phyloP scores from a whole-genome alignment of 2,888 invertebrate species.

The Mythimna loreyi region DNA sequence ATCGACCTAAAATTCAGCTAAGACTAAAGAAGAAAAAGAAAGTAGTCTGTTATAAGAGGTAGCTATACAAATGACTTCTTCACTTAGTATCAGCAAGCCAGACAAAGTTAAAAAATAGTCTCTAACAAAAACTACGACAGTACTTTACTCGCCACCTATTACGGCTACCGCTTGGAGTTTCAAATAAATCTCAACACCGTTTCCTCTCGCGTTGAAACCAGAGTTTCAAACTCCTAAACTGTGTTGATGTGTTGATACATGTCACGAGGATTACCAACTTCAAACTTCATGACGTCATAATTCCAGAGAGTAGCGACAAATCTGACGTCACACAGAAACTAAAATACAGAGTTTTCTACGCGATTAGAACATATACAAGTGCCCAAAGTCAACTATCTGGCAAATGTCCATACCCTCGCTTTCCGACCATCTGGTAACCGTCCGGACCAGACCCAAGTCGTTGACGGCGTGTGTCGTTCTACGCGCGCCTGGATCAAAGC shows the following conservation, averaged over 20 bases:
- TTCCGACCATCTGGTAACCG: too few species aligned
- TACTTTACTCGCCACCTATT: constrained; percentile 14
- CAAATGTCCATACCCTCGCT: too few species aligned
- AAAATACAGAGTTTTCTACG: too few species aligned
- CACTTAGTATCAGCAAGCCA: constrained; percentile 14
- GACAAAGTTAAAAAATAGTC: constrained; percentile 21
- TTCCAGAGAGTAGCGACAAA: too few species aligned
- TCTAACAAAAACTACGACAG: constrained; percentile 22
- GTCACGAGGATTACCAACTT: constrained; percentile 74
- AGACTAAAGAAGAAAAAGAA: background rate
- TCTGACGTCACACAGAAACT: too few species aligned
- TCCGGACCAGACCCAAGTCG: too few species aligned
- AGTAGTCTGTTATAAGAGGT: too few species aligned
- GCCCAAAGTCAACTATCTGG: too few species aligned
- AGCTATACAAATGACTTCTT: constrained; percentile 12
- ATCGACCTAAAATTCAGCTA: background rate
- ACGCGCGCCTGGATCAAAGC: too few species aligned
- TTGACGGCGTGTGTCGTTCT: too few species aligned
- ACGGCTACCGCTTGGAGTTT: constrained; percentile 54
- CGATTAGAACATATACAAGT: too few species aligned
- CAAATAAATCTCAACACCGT: constrained; percentile 78
- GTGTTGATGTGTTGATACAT: constrained; percentile 79
- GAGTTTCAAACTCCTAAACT: constrained; percentile 76
- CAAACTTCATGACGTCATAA: constrained; percentile 4
- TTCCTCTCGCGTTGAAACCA: constrained; percentile 72